Conservation (phyloP, 2,888 invertebrate species). For the Pseudococcus viburni region DNA sequence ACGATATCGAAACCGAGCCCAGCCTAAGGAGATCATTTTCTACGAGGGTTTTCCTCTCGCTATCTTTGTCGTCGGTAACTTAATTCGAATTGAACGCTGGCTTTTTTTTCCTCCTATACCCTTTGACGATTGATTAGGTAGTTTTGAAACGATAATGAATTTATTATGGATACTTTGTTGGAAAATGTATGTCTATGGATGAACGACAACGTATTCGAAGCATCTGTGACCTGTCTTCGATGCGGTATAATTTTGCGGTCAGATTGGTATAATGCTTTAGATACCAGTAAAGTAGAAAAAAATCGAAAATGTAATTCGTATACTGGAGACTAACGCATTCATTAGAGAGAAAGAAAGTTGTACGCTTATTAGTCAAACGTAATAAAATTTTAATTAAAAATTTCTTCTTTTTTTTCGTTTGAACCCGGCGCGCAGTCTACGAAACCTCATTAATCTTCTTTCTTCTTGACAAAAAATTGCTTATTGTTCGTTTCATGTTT, state of each 20-base stretch:
- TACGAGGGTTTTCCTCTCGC: background rate
- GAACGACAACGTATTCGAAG: no score
- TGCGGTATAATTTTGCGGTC: no score
- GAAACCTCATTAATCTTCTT: conserved; percentile 1
- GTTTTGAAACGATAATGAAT: no score
- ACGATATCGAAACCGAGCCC: background rate
- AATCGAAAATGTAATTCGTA: background rate
- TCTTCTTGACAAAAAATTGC: background rate
- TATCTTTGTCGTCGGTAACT: background rate
- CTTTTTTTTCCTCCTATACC: background rate
- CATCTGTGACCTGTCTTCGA: no score
- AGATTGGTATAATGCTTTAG: no score
- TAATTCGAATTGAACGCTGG: background rate
- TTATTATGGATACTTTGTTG: no score
- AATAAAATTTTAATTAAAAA: conserved; percentile 14
- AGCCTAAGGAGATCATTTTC: background rate
- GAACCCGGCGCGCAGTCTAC: background rate
- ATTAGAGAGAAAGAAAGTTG: background rate
- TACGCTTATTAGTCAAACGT: background rate
- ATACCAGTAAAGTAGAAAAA: background rate
- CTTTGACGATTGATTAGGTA: background rate
- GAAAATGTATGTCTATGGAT: no score
- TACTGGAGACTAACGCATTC: background rate
- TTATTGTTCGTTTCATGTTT: conserved; percentile 2
- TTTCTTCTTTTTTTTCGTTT: background rate